Base-by-base conservation (phyloP, 2,888 invertebrate genomes). In the Carterocephalus palaemon region DNA sequence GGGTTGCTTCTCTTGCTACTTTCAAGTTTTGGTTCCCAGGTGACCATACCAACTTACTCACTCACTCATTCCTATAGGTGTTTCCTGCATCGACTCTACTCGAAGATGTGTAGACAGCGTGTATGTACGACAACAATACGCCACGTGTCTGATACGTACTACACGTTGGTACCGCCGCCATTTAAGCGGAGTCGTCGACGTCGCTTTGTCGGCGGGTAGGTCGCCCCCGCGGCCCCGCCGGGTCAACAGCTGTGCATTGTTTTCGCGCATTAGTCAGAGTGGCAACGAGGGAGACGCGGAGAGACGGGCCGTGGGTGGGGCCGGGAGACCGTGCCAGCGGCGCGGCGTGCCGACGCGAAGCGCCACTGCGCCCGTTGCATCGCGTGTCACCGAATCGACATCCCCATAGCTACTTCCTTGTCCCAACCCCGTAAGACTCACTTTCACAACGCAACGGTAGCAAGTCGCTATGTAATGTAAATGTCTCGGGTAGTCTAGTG, bases 401-500 rank as follows among this genome's bases (percentile, higher is more conserved):
- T 48, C 31, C 49, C 49, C 41, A 43, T 50, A 53, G 57, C 59
- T 37, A 41, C 57, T 60, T 37, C 42, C 57, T 60, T 68, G 67
- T 57, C 16, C 40, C 54, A 41, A 39, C 38, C 34, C 8, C 45
- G 56, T 72, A 79, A 64, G 66, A 70, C 60, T 51, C 55, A 70
- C 56, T 65, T 68, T 62, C 39, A 49, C 51, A 22, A 24, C 43
- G 13, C n/a, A 23, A 23, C 9, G 12, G 15, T 10, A 19, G 37
- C 16, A 63, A 57, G 64, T 62, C 59, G 61, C 61, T 61, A 53
- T 55, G 37, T 64, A 60, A 70, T 72, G 65, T 66, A 69, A 75
- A 75, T 69, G 79, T 80, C 79, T 80, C 79, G 75, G 64, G 66
- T 67, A 71, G 79, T 81, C 80, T 83, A 79, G 73, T 70, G 64